Evolutionary conservation across 2,888 invertebrate genomes (phyloP), one percentile per base, ranked within the genome.

Genomic region (Phymatocera aterrima): DNA sequence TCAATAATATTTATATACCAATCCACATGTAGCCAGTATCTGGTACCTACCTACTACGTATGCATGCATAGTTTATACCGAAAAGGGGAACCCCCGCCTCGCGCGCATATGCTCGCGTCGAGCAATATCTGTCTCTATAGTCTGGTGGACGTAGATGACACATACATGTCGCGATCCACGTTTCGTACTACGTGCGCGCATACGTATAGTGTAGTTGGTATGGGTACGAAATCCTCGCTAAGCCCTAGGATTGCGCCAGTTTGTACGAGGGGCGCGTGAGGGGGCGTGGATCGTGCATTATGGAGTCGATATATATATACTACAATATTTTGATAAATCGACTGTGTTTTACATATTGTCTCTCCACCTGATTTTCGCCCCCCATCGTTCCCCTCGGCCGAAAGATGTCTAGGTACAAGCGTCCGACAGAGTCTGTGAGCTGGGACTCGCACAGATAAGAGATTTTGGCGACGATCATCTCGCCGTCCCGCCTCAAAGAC

Each of bases 311-410:
- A n/a, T n/a, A n/a, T n/a, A n/a, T n/a, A n/a, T n/a, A n/a, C n/a
- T n/a, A n/a, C n/a, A n/a, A n/a, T n/a, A 48, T 48, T 72, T 72
- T 72, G 72, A 72, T 72, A 8, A 72, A 72, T 72, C 51, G 72
- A 72, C 48, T 12, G 43, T 46, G 43, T 34, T 34, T 15, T 15
- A 4, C 21, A n/a, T 68, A 28, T 46, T 34, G 3, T 34, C 3
- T 34, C 46, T 15, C 46, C 10, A 46, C 68, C 4, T 24, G 68
- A 68, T 40, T 40, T 28, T 46, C 15, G 37, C 31, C 31, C 68
- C 6, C 40, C 43, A n/a, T 24, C 12, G 43, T 64, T 15, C 15
- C 28, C 18, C 28, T 60, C 15, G n/a, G 15, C 31, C 18, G 46
- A 68, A 34, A 21, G 34, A 64, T n/a, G 3, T 37, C 6, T 64